These are phyloP conservation scores for Psittacula derbiana DNA, from an alignment of 2,797 vertebrate genomes.

Conservation along the genomic window DNA sequence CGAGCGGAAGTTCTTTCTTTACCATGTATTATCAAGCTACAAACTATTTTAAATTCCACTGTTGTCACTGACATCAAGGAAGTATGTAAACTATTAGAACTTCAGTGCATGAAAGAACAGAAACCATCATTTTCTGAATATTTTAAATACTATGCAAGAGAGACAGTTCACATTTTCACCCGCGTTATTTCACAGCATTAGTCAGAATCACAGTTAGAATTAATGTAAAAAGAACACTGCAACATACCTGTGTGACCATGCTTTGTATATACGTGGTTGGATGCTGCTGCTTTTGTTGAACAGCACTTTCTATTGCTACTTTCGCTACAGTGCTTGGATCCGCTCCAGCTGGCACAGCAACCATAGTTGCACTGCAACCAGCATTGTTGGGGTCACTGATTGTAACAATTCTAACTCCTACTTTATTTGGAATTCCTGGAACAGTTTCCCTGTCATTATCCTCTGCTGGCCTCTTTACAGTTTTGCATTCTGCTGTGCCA, in stretches of 20 bases:
- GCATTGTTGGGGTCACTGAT: slow-evolving; percentile 99
- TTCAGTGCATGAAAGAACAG: neutral
- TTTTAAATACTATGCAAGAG: neutral
- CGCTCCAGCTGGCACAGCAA: slow-evolving; percentile 96
- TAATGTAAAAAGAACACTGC: slow-evolving; percentile 18
- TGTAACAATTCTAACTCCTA: slow-evolving; percentile 98
- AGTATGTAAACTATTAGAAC: neutral
- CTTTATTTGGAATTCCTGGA: slow-evolving; percentile 95
- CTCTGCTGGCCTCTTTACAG: slow-evolving; percentile 92
- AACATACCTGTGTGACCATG: slow-evolving; percentile 84
- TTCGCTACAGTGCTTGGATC: slow-evolving; percentile 99
- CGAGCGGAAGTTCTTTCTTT: neutral
- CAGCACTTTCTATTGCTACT: slow-evolving; percentile 99
- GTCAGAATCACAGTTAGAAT: slow-evolving; percentile 26
- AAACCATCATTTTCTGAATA: neutral
- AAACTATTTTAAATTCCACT: neutral
- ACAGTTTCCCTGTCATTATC: slow-evolving; percentile 84
- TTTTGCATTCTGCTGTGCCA: slow-evolving; percentile 88
- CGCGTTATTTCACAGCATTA: neutral
- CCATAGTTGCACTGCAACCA: slow-evolving; percentile 96
- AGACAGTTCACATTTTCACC: neutral
- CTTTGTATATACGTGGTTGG: slow-evolving; percentile 84
- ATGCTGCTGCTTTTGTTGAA: slow-evolving; percentile 94
- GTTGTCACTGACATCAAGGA: neutral
- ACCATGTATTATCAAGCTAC: neutral